phyloP scores from a whole-genome alignment of 2,888 invertebrate species.

The Noctua janthe region DNA sequence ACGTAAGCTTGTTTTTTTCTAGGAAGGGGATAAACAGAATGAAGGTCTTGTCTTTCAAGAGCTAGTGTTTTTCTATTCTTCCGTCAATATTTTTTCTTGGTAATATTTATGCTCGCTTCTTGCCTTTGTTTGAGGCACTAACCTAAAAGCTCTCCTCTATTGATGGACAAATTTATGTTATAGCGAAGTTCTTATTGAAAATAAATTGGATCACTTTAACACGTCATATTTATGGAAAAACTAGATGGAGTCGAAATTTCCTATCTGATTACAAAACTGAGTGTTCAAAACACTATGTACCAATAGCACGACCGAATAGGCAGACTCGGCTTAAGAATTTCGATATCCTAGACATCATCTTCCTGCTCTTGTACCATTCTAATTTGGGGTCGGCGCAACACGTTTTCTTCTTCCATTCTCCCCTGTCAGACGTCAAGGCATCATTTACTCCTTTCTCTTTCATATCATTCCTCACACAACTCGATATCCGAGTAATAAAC shows the following conservation, averaged over 20 bases:
- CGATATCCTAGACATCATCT: not conserved
- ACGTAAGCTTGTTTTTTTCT: conserved; percentile 42
- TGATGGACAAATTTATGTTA: not conserved
- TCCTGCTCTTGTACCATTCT: not conserved
- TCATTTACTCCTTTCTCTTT: no score
- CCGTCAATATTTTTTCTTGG: conserved; percentile 1
- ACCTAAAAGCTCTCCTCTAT: not conserved
- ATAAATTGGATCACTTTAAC: not conserved
- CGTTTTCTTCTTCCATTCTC: no score
- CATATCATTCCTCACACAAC: no score
- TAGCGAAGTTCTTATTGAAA: not conserved
- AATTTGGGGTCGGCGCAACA: no score
- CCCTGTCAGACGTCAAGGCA: no score
- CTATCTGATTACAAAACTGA: not conserved
- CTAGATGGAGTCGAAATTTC: not conserved
- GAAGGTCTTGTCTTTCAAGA: conserved; percentile 20
- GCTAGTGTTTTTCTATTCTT: conserved; percentile 10
- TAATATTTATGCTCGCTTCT: not conserved
- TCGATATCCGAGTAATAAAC: not conserved
- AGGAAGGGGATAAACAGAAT: conserved; percentile 9
- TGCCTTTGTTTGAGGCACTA: not conserved
- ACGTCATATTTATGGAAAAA: not conserved
- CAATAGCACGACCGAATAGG: not conserved
- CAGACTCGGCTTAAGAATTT: not conserved
- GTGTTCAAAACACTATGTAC: not conserved